These are phyloP conservation scores for Blomia tropicalis DNA, from an alignment of 2,888 invertebrate species.

Conservation along the genomic window DNA sequence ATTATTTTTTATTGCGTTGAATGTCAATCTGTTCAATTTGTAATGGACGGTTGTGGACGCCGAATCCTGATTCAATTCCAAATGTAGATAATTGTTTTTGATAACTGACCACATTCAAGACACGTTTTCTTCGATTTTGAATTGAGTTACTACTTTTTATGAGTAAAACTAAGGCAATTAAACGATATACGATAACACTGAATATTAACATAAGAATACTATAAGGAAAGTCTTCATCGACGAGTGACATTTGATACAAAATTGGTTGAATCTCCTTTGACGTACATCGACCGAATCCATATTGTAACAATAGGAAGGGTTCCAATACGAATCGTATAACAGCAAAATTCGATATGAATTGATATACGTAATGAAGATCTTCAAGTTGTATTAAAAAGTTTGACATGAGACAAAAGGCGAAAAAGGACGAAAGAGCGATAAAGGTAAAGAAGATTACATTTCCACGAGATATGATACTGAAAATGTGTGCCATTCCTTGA, in stretches of 20 bases:
- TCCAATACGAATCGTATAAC: not conserved
- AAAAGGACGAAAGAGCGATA: not conserved
- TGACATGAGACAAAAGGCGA: not conserved
- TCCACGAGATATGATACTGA: not conserved
- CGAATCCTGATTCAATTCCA: not conserved
- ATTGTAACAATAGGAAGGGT: not conserved
- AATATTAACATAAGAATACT: not conserved
- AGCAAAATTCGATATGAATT: not conserved
- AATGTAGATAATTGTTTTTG: not conserved
- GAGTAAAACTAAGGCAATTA: not conserved
- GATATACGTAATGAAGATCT: slow-evolving; percentile 12
- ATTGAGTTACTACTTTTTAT: not conserved
- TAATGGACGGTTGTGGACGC: not conserved
- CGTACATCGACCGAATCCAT: slow-evolving; percentile 18
- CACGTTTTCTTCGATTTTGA: not conserved
- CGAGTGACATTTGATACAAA: not conserved
- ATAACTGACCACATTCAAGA: not conserved
- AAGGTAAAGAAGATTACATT: not conserved
- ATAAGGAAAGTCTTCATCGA: not conserved
- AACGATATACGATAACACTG: not conserved
- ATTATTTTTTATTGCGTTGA: not conserved
- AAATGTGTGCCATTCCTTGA: not conserved
- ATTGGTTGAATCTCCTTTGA: not conserved
- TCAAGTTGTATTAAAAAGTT: slow-evolving; percentile 13
- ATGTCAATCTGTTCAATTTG: not conserved